Evolutionary conservation across 1,140 invertebrate genomes (phyloP), one percentile per base, ranked within the genome.

Genomic region (Uloborus diversus): DNA sequence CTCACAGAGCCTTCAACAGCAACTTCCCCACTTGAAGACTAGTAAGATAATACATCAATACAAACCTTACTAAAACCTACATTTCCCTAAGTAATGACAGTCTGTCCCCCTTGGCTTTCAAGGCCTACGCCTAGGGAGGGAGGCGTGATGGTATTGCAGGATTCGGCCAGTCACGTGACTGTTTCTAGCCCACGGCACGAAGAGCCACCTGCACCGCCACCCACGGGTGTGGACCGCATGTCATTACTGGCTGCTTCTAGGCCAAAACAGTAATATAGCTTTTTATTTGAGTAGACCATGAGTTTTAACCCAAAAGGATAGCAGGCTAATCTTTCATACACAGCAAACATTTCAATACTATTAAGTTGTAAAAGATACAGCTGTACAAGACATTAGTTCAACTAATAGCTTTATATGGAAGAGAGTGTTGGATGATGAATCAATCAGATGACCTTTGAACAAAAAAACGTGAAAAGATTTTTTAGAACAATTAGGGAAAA

Each of bases 171-270:
- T 61, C 64, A 33, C 4, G 4, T 33, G 65, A 68, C 76, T 79
- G 76, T 79, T 79, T 79, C 76, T 79, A 79, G 76, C 76, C 76
- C 76, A 79, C 76, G 76, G 76, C 76, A 79, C 76, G 76, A 49
- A 79, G 76, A 79, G 76, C 76, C 76, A 79, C 76, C 76, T 79
- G 76, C 76, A 49, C 76, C 76, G 76, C 76, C 76, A 79, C 56
- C 76, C 76, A 79, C 76, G 64, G 76, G 64, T 79, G 76, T 79
- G 76, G 76, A 79, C 76, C 76, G 76, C 65, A 59, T 37, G 9
- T 57, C 64, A 64, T 28, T 56, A 53, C 7, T 23, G n/a, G n/a
- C 42, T 59, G 32, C 51, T 71, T 69, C 66, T 69, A 59, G 20
- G 73, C 61, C 73, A 56, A 66, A 62, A 62, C 23, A 62, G 30